Base-by-base conservation (phyloP, 2,113 vertebrate genomes). In the Thunnus thynnus region DNA sequence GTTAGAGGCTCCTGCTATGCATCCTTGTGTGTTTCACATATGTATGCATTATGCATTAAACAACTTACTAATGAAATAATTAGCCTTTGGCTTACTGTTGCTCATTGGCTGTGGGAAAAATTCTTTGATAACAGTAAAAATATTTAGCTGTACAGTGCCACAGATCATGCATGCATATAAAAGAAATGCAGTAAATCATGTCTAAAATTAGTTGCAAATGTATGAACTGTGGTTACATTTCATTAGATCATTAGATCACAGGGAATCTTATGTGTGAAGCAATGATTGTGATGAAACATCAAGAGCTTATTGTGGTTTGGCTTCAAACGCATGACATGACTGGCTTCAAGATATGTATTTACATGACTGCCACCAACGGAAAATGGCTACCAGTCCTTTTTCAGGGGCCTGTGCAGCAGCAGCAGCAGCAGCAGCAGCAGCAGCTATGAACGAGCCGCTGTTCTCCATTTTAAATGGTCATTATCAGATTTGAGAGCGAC, bases 401-500 rank as follows among this genome's bases (percentile, higher is more conserved):
- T 74, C 78, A 57, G 22, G 1, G 67, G 60, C 74, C 69, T 16
- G 77, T 72, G 78, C 65, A 68, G 63, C 36, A 41, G 36, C 13
- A 58, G 72, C 63, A 25, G 25, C 74, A 48, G 73, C 48, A n/a
- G 78, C 62, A 46, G 73, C 72, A 41, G 77, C 66, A 68, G 80
- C 83, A 27, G 60, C 81, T 25, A 73, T 61, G 83, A 81, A 82
- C 60, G 4, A 90, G 86, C 80, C 70, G 85, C 83, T 86, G 85
- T 88, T 90, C 90, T 74, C 79, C 87, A 82, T 89, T 62, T 86
- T 80, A 87, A 83, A 93, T 20, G 72, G 79, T 88, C 85, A 92
- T 93, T 93, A 92, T 92, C 88, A 91, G 91, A 91, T 92, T 90
- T 85, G 79, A 84, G 87, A 87, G 81, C 85, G 76, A 88, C 88